Base-by-base conservation (phyloP, 2,113 vertebrate genomes). In the Nanorana parkeri region DNA sequence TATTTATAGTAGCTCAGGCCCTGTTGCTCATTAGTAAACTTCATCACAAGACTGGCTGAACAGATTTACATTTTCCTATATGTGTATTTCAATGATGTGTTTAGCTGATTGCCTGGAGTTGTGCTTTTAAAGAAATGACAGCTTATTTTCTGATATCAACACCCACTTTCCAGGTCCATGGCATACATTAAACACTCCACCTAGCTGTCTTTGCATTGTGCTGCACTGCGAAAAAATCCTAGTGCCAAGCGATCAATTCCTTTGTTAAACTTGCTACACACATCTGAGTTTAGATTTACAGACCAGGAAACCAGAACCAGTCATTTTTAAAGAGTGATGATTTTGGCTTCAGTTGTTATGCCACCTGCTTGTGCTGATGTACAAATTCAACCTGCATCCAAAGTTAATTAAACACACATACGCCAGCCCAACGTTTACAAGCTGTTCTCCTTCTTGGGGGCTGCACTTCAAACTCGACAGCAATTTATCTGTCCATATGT, bases 401-500 rank as follows among this genome's bases (percentile, higher is more conserved):
- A 74, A 84, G 73, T 83, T 80, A 84, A 56, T 41, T 63, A 66
- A 54, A 51, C 76, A 77, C 71, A 36, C 0, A 1, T 2, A 67
- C 52, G 41, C 68, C 29, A 1, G 64, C 64, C 32, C 77, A 41
- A 23, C 56, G 51, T 1, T 5, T 80, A 26, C 79, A 81, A 72
- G 0, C 28, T 4, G 41, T 84, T 71, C 36, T 80, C 72, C 41
- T 73, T 55, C 69, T 56, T 74, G 80, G 80, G 51, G 69, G 51
- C 51, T 67, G 69, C 29, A 29, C 55, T 75, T 36, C 28, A 75
- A 75, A 75, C 52, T 36, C 26, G n/a, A 60, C 64, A 75, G 69
- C 24, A 28, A 60, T 63, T 28, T 75, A 65, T 58, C 69, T 3
- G 41, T 74, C 80, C 80, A 81, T 81, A 81, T 81, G 80, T 75